Base-by-base conservation (phyloP, 2,797 vertebrate species). In the Lacerta bilineata region DNA sequence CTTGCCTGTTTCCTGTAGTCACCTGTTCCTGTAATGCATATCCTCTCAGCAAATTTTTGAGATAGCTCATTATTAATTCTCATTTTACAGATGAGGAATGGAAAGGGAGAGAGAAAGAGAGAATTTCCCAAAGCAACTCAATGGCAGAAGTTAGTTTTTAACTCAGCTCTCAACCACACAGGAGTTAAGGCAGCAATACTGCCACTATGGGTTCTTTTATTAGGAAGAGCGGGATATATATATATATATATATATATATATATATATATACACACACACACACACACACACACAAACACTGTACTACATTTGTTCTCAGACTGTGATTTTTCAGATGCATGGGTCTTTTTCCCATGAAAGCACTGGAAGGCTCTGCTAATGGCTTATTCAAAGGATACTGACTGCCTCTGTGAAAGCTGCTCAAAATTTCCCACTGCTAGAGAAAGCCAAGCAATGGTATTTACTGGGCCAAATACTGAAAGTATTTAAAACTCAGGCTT, bases 401-500 rank as follows among this genome's bases (percentile, higher is more conserved):
- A 82, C 46, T 83, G 66, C 20, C 29, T 71, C 46, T 83, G 23
- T 25, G 25, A 41, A 80, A 36, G n/a, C 43, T 50, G 39, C 39
- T 69, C 64, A 50, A 43, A 69, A 86, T 50, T 79, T 39, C 25
- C 50, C 27, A 41, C 36, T 41, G 64, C 68, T 80, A 71, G 10
- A 7, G 33, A 41, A 87, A 29, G 13, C 68, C 50, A 74, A 74
- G 23, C 66, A 46, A n/a, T 80, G 7, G 41, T n/a, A n/a, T 72
- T 80, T 80, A 80, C 33, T 41, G 33, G 77, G 55, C 33, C 78
- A 87, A 41, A n/a, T 50, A 13, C 23, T n/a, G 3, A 7, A 59
- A 71, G 68, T 80, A 81, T 81, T 80, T 86, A 80, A 86, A 86
- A 79, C 76, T 79, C 85, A 69, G 41, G 10, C 64, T 79, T 69